Conservation (phyloP, 2,113 vertebrate genomes). For the Rhizomys pruinosus region DNA sequence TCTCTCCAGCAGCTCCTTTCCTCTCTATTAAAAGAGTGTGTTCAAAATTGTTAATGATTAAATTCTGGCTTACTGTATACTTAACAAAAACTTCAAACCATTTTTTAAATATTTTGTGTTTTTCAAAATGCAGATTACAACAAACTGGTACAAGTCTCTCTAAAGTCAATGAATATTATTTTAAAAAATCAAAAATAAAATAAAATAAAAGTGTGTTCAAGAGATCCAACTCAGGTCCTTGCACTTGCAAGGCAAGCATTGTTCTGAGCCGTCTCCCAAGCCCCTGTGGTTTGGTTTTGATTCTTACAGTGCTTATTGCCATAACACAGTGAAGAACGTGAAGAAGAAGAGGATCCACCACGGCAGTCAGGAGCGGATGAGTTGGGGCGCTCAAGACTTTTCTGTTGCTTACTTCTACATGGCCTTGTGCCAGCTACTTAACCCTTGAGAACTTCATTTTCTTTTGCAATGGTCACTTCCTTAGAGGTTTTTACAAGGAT, state of each 20-base stretch:
- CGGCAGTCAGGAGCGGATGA: neutral
- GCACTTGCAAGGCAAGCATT: neutral
- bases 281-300: neutral
- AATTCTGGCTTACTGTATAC: conserved; percentile 20
- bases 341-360: neutral
- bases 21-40: neutral
- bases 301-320: neutral
- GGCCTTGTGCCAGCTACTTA: neutral
- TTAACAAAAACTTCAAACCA: neutral
- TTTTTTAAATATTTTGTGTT: conserved; percentile 28
- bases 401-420: neutral
- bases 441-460: neutral
- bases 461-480: neutral
- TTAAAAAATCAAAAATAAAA: conserved; percentile 4
- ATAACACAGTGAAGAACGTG: neutral
- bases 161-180: neutral
- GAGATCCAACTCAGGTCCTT: neutral
- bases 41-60: neutral
- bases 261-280: neutral
- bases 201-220: neutral
- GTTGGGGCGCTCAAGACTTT: neutral
- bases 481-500: neutral
- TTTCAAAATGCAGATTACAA: conserved; percentile 21
- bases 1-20: neutral
- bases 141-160: neutral